Evolutionary conservation across 2,113 vertebrate species (phyloP), one percentile per base, ranked within the genome.

Genomic region (Macaca nemestrina): DNA sequence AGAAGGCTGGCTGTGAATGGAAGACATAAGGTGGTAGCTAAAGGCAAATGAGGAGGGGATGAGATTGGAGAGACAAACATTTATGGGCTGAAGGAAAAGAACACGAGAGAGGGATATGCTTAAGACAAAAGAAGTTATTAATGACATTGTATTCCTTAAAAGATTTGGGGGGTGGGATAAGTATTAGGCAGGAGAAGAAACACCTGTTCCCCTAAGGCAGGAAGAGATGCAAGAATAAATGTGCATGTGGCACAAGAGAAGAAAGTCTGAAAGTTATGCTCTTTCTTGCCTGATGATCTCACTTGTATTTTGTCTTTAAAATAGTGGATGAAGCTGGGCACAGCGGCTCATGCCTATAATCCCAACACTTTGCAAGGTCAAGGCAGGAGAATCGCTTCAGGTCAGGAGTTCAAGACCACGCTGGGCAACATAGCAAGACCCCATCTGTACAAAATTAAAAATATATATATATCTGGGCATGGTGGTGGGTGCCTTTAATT

Each of bases 1-100:
- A 93, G 89, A 86, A 95, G 55, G 79, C 68, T 98, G 98, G 95
- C 97, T 95, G 97, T 43, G 94, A 89, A 95, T 43, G 91, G 93
- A 85, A 93, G 91, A 93, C 96, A 96, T 38, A 93, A 79, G 78
- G 96, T 68, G 61, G 67, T n/a, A 75, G 93, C 80, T 93, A 92
- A 89, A 38, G 84, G 88, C 84, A 87, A 57, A 5, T 38, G 59
- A 79, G 85, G 91, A 67, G 50, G 2, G 23, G 59, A 20, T 0
- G 22, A 68, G 88, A 38, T 16, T 67, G 32, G 67, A 76, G 59
- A 93, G 27, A 88, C 6, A 79, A 52, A 67, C 86, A 78, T 70
- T 75, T 55, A 61, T 30, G 50, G 70, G 45, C 57, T 68, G 35
- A 91, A 52, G 57, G 67, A 38, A 48, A 32, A 43, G 76, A 83